Evolutionary conservation across 2,797 vertebrate species (phyloP).

Genomic region (Betta splendens): DNA sequence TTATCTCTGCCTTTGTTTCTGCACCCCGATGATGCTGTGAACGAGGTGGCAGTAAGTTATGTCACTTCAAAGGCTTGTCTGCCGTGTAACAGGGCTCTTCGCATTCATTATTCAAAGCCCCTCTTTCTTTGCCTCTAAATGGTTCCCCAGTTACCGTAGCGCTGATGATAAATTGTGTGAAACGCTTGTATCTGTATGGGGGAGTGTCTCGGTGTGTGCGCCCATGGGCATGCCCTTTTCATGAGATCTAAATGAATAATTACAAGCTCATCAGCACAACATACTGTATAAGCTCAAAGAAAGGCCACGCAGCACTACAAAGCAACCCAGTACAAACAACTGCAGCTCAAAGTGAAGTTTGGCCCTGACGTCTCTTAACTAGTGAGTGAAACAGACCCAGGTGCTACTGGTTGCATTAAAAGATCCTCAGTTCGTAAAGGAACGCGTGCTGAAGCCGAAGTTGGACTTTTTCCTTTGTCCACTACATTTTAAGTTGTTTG

Average conservation of each 20-base stretch:
- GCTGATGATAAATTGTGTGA: slow-evolving; percentile 58
- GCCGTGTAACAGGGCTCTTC: slow-evolving; percentile 74
- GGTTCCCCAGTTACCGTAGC: slow-evolving; percentile 72
- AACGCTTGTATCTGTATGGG: slow-evolving; percentile 17
- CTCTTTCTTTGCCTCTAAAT: slow-evolving; percentile 75
- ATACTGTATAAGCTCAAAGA: slow-evolving; percentile 10
- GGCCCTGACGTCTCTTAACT: slow-evolving; percentile 11
- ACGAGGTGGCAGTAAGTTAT: slow-evolving; percentile 75
- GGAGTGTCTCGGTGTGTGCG: slow-evolving; percentile 14
- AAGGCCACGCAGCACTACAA: neutral
- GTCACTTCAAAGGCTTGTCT: slow-evolving; percentile 80
- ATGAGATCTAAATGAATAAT: slow-evolving; percentile 46
- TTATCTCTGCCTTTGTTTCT: slow-evolving; percentile 66
- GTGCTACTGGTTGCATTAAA: slow-evolving; percentile 24
- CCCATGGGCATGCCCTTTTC: slow-evolving; percentile 16
- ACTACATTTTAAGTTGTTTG: slow-evolving; percentile 13
- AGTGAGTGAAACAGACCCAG: slow-evolving; percentile 30
- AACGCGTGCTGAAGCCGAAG: slow-evolving; percentile 8
- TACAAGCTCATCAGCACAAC: slow-evolving; percentile 6
- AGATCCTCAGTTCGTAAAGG: slow-evolving; percentile 46
- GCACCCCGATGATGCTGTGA: slow-evolving; percentile 58
- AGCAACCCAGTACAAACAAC: neutral
- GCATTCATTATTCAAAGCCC: slow-evolving; percentile 78
- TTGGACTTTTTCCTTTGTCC: slow-evolving; percentile 10
- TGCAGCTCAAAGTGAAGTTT: slow-evolving; percentile 8